phyloP scores from a whole-genome alignment of 2,797 vertebrate species.

The Sphaeramia orbicularis region DNA sequence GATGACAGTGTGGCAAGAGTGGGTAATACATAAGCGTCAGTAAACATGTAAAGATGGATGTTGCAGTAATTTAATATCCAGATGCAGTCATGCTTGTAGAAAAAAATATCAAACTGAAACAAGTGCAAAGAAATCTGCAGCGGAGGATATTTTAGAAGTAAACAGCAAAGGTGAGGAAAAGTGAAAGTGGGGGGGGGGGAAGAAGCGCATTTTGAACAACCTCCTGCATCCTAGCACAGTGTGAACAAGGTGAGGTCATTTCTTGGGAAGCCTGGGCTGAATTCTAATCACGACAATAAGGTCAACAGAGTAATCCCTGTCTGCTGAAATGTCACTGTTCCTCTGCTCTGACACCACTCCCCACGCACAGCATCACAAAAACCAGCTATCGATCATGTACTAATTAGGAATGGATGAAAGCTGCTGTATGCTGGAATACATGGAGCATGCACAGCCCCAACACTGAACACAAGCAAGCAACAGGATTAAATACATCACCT shows the following conservation, averaged over 20 bases:
- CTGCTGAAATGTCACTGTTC: constrained; percentile 74
- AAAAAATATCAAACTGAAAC: constrained; percentile 11
- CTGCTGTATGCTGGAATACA: constrained; percentile 37
- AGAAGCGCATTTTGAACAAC: constrained; percentile 47
- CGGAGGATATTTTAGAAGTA: constrained; percentile 5
- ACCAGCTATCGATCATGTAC: constrained; percentile 73
- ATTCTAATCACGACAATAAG: constrained; percentile 84
- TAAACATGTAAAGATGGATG: constrained; percentile 34
- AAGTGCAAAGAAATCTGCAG: constrained; percentile 19
- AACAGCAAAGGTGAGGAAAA: constrained; percentile 11
- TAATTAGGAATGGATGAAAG: constrained; percentile 79
- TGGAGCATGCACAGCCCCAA: constrained; percentile 28
- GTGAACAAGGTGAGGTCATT: constrained; percentile 74
- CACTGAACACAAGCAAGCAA: constrained; percentile 10
- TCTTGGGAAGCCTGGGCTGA: constrained; percentile 58
- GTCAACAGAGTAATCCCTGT: constrained; percentile 80
- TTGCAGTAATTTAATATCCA: constrained; percentile 22
- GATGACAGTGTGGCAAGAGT: constrained; percentile 23
- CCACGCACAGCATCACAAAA: constrained; percentile 70
- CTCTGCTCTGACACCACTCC: constrained; percentile 61
- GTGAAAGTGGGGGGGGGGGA: not conserved
- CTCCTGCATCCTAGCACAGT: constrained; percentile 50
- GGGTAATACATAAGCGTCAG: constrained; percentile 9
- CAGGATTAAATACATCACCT: constrained; percentile 20
- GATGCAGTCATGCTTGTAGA: not conserved